Base-by-base conservation (phyloP, 2,888 invertebrate genomes). In the Taenaris catops region DNA sequence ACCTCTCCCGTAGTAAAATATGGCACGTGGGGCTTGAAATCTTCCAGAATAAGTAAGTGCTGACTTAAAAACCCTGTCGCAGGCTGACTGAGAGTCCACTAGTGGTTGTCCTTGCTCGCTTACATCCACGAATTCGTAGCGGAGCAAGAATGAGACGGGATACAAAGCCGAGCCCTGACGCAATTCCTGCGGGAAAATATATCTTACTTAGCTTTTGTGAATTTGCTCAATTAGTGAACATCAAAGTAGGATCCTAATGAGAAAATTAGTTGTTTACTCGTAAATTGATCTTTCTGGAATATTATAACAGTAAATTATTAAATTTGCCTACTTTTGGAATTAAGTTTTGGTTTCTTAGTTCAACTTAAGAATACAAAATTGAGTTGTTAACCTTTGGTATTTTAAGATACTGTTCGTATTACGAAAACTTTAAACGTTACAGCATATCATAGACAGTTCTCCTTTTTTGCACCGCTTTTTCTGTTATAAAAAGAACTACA, bases 81-180 rank as follows among this genome's bases (percentile, higher is more conserved):
- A 92, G 16, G 90, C 89, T 53, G 90, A 91, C 47, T 84, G 83
- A 16, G 90, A 89, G 48, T 88, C 87, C 23, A 72, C 70, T 43
- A 87, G 63, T 36, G 90, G 91, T 44, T 88, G 84, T 0, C 91
- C 91, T 64, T 91, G 91, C 59, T 91, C 90, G 43, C 91, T 89
- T 25, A 91, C 88, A 66, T 94, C 94, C 8, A 95, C 93, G 62
- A 95, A 95, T 73, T 95, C 95, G 72, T 94, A 95, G 31, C 93
- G 90, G 2, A 95, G 89, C 20, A 93, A 89, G 65, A 95, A 95
- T 49, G 92, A 84, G 34, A 94, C 91, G 1, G 94, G 94, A 63
- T 93, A 93, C 26, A 94, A 79, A 2, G 94, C 93, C 38, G 93
- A 94, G n/a, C 93, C 93, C 65, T 93, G 93, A 23, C 91, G 90